Percentiles rank a stretch among this genome's conserved stretches.
These are phyloP conservation scores for Campylomormyrus tamandua DNA, from an alignment of 2,113 vertebrate genomes.

Conservation along the genomic window DNA sequence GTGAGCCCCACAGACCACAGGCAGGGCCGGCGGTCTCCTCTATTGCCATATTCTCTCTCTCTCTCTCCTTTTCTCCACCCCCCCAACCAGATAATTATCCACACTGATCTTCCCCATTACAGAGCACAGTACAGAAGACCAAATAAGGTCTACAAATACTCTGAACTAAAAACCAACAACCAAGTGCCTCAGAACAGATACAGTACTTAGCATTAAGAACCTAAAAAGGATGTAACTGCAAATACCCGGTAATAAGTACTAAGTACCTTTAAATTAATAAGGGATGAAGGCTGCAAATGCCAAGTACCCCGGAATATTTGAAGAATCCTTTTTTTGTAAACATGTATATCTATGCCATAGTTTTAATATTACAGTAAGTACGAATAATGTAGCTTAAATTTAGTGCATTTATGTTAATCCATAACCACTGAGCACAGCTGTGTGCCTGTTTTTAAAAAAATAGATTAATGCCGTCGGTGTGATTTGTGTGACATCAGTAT, in stretches of 20 bases:
- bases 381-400: background rate
- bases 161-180: background rate
- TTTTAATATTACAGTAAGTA: background rate
- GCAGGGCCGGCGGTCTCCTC: background rate
- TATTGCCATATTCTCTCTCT: background rate
- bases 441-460: background rate
- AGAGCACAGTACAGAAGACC: background rate
- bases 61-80: constrained; percentile 6
- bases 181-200: background rate
- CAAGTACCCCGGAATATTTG: background rate
- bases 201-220: background rate
- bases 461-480: background rate
- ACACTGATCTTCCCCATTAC: background rate
- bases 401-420: background rate
- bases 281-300: background rate
- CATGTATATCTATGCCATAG: background rate
- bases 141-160: background rate
- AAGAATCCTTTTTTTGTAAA: background rate
- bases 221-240: background rate
- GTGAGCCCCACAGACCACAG: background rate
- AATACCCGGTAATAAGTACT: background rate
- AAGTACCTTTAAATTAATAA: background rate
- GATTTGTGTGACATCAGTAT: background rate
- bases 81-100: constrained; percentile 13
- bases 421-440: background rate